A percentile compares a stretch with the other conserved stretches of the same genome.
phyloP scores from a whole-genome alignment of 1,140 invertebrate genomes.

The Tetraneura akinire region DNA sequence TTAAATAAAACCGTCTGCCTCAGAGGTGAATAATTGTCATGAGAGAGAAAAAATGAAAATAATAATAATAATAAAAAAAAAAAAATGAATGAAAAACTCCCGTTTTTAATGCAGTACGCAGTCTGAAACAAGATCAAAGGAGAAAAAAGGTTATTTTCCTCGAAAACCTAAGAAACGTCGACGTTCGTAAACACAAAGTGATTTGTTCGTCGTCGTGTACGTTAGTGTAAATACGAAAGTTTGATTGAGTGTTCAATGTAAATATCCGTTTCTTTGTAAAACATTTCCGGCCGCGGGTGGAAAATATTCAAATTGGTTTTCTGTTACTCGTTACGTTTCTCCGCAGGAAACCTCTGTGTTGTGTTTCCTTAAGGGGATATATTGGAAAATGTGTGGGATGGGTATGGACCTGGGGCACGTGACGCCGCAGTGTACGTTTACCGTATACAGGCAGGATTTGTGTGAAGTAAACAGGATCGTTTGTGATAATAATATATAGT shows the following conservation, averaged over 20 bases:
- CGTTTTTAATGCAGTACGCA: conserved; percentile 35
- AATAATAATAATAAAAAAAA: conserved; percentile 24
- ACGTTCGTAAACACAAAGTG: conserved; percentile 44
- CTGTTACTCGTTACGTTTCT: conserved; percentile 39
- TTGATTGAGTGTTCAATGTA: conserved; percentile 50
- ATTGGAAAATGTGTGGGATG: neutral
- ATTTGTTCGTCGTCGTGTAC: conserved; percentile 39
- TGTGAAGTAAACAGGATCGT: neutral
- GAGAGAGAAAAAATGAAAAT: conserved; percentile 15
- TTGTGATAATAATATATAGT: neutral
- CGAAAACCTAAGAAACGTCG: conserved; percentile 33
- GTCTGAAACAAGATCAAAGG: conserved; percentile 42
- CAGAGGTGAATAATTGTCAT: conserved; percentile 48
- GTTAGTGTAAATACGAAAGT: conserved; percentile 46
- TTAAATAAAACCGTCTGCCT: conserved; percentile 48
- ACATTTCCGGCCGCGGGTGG: conserved; percentile 32
- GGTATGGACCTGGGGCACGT: neutral
- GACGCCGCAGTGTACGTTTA: neutral
- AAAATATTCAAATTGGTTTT: conserved; percentile 50
- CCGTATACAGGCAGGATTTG: neutral
- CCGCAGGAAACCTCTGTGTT: conserved; percentile 20
- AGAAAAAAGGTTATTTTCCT: conserved; percentile 39
- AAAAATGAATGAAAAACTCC: conserved; percentile 10
- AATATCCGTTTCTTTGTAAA: conserved; percentile 51
- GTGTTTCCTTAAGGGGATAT: conserved; percentile 1